Base-by-base conservation (phyloP, 2,888 invertebrate genomes). In the Oscheius sp. region DNA sequence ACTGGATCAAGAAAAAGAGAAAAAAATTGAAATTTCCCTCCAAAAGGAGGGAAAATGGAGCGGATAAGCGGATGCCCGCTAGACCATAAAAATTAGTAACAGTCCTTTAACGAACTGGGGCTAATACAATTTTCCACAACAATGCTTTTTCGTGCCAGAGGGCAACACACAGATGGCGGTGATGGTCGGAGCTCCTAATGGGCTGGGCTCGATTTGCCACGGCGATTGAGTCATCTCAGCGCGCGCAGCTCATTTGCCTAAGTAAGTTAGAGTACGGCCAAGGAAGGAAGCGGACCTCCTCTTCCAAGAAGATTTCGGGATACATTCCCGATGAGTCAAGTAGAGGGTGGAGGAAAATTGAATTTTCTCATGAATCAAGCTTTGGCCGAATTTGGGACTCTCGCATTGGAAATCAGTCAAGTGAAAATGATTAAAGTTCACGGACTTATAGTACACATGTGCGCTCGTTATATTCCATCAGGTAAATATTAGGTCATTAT, bases 1-100 rank as follows among this genome's bases (percentile, higher is more conserved):
- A 64, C 71, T 71, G 66, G 58, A 64, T 35, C 35, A 56, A 63
- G 35, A 41, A 45, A 72, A 45, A 52, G 61, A 59, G 72, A 69
- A 43, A 45, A 58, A 56, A 53, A 63, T 55, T 25, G 21, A 58
- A 25, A 58, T 25, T 23, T 18, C 35, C 25, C 58, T 21, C 6
- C 23, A 43, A 23, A 27, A 13, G 41, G 29, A 35, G 23, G 45
- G 35, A 25, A 21, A 66, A 46, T 35, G 29, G 63, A 63, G 16
- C n/a, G 18, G 43, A 21, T 16, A 21, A 35, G 5, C 35, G 5
- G 35, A 9, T 9, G 35, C 9, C 35, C 35, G 9, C 35, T 35
- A 35, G 35, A 35, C 35, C 35, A 35, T 3, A 35, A 35, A 35
- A 35, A 35, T 35, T 35, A 35, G 35, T 23, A 21, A 56, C 16